Evolutionary conservation across 2,113 vertebrate genomes (phyloP).

Genomic region (Corythornis vintsioides): DNA sequence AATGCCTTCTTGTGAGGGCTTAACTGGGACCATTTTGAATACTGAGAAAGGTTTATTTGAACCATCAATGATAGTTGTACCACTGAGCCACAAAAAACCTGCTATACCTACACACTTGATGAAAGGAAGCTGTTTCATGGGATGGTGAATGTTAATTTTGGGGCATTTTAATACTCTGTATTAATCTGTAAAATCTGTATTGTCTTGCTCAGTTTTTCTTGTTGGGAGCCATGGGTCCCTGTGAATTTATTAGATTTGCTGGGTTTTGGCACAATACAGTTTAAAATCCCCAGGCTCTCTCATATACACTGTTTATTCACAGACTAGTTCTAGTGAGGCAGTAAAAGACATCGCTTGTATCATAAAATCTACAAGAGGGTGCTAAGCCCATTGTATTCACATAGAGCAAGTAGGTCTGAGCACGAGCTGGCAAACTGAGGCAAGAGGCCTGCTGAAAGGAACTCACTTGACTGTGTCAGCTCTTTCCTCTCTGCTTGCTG

Average conservation of each 20-base stretch:
- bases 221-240: background rate
- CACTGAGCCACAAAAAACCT: background rate
- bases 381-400: background rate
- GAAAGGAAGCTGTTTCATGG: background rate
- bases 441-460: background rate
- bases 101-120: background rate
- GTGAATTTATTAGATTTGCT: background rate
- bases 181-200: too few species aligned
- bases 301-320: background rate
- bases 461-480: background rate
- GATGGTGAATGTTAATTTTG: background rate
- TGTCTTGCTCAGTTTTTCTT: background rate
- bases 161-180: background rate
- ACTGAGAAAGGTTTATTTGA: background rate
- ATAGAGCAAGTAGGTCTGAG: background rate
- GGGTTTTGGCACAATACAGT: background rate
- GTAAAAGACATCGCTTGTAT: background rate
- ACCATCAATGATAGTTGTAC: background rate
- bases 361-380: background rate
- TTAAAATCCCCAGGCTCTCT: background rate
- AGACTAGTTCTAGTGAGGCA: background rate
- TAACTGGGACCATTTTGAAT: background rate
- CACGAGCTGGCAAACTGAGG: background rate
- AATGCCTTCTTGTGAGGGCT: rapidly evolving
- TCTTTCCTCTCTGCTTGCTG: background rate